Evolutionary conservation across 2,888 invertebrate genomes (phyloP).

Genomic region (Ennomos erosarius): DNA sequence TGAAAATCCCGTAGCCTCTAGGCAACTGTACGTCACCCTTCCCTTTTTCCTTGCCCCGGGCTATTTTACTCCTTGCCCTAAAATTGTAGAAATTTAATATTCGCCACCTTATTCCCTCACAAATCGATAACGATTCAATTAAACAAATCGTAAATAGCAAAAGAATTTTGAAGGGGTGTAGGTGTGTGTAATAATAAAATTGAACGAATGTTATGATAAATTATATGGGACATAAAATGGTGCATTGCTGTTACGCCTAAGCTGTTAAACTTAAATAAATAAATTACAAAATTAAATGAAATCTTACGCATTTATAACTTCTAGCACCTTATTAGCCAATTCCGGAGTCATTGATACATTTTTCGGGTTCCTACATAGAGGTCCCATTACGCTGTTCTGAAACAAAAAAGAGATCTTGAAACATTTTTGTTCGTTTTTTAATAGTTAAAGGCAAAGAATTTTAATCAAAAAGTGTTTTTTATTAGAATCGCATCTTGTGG

Average conservation of each 20-base stretch:
- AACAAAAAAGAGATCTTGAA: slow-evolving; percentile 38
- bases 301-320: slow-evolving; percentile 62
- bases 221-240: too few relatives aligned
- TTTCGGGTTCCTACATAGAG: slow-evolving; percentile 49
- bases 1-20: slow-evolving; percentile 64
- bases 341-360: slow-evolving; percentile 53
- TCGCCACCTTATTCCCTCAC: not conserved
- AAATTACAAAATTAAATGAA: too few relatives aligned
- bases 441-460: too few relatives aligned
- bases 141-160: not conserved
- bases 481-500: too few relatives aligned
- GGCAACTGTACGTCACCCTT: slow-evolving; percentile 49
- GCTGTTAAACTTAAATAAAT: too few relatives aligned
- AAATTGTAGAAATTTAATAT: slow-evolving; percentile 5
- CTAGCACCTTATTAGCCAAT: slow-evolving; percentile 54
- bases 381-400: slow-evolving; percentile 54
- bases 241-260: too few relatives aligned
- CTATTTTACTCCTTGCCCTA: slow-evolving; percentile 64
- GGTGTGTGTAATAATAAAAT: too few relatives aligned
- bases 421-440: too few relatives aligned
- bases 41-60: slow-evolving; percentile 62
- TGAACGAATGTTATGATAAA: too few relatives aligned
- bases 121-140: slow-evolving; percentile 10
- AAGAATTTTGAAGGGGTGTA: too few relatives aligned
- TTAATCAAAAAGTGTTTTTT: too few relatives aligned